These are phyloP conservation scores for Teleopsis dalmanni DNA, from an alignment of 1,140 invertebrate genomes.

Conservation along the genomic window DNA sequence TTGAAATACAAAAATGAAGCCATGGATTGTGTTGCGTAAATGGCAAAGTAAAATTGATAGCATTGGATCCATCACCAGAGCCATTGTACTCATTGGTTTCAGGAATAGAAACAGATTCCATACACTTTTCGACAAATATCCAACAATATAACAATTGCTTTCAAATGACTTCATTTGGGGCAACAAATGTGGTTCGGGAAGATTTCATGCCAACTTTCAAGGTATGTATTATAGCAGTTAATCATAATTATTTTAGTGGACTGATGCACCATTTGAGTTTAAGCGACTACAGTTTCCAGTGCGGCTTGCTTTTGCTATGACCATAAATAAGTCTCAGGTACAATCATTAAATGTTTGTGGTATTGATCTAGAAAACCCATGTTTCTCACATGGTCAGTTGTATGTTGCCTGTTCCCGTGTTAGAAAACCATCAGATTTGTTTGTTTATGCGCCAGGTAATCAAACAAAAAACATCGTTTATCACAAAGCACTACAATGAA, in stretches of 20 bases:
- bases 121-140: slow-evolving; percentile 41
- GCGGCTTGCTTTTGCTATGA: slow-evolving; percentile 48
- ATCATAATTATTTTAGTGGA: too few relatives aligned
- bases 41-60: slow-evolving; percentile 8
- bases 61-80: slow-evolving; percentile 5
- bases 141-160: slow-evolving; percentile 16
- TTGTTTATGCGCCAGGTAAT: slow-evolving; percentile 29
- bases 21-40: slow-evolving; percentile 13
- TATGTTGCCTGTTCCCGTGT: slow-evolving; percentile 47
- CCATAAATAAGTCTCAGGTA: slow-evolving; percentile 52
- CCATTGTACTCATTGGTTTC: slow-evolving; percentile 7
- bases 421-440: slow-evolving; percentile 39
- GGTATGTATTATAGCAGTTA: slow-evolving; percentile 12
- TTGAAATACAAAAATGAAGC: slow-evolving; percentile 14
- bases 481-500: too few relatives aligned
- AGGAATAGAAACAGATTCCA: slow-evolving; percentile 21
- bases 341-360: slow-evolving; percentile 41
- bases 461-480: slow-evolving; percentile 39
- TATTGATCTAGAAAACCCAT: slow-evolving; percentile 32
- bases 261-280: slow-evolving; percentile 23
- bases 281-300: slow-evolving; percentile 45
- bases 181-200: slow-evolving; percentile 10
- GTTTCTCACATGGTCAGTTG: slow-evolving; percentile 45
- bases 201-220: slow-evolving; percentile 17
- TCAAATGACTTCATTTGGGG: slow-evolving; percentile 24